phyloP scores from a whole-genome alignment of 2,113 vertebrate species.

The Cyanocitta stelleri region DNA sequence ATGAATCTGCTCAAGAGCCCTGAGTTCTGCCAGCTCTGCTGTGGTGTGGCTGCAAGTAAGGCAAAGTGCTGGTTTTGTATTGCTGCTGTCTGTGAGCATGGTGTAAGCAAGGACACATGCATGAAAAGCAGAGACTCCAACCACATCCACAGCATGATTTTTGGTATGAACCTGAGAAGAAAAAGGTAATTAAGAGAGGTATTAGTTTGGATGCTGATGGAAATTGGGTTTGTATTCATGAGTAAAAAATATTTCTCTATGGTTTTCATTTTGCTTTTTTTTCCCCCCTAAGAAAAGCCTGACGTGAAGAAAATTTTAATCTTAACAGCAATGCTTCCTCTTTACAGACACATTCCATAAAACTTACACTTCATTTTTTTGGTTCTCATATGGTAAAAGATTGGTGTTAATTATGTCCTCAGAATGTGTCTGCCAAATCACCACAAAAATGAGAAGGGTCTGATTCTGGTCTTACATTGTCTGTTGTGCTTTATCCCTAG shows the following conservation, averaged over 20 bases:
- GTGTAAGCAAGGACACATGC: not conserved
- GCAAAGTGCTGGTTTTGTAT: not conserved
- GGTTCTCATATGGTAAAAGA: not conserved
- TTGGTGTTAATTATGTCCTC: not conserved
- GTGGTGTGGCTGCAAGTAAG: not conserved
- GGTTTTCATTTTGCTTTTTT: fast-evolving
- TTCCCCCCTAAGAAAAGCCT: not conserved
- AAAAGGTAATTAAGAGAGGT: not conserved
- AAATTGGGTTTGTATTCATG: not conserved
- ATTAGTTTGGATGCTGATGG: not conserved
- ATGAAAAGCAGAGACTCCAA: not conserved
- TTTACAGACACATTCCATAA: not conserved
- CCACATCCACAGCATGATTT: not conserved
- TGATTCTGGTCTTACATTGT: not conserved
- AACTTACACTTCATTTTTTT: not conserved
- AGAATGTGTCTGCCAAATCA: not conserved
- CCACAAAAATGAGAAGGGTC: not conserved
- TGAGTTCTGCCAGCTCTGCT: not conserved
- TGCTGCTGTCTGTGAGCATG: not conserved
- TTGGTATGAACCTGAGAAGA: not conserved
- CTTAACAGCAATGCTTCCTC: not conserved
- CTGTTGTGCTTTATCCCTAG: not conserved
- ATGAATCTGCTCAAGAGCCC: not conserved
- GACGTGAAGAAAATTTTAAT: not conserved
- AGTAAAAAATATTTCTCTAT: not conserved